Evolutionary conservation across 2,797 vertebrate species (phyloP).

Genomic region (Coregonus sp.): DNA sequence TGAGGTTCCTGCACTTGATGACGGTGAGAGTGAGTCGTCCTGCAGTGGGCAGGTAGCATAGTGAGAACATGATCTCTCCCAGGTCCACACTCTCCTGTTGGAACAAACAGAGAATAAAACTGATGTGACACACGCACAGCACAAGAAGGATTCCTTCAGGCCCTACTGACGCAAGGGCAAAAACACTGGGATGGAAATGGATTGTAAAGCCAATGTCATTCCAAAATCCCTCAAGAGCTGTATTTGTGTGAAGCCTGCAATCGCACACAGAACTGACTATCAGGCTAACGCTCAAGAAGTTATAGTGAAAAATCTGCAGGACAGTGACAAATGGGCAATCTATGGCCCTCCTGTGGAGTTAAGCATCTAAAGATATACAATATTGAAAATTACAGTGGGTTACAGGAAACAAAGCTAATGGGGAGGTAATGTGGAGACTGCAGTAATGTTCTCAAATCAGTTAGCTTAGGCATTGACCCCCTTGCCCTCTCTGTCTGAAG

Average conservation of each 20-base stretch:
- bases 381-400: constrained; percentile 38
- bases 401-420: not conserved
- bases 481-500: not conserved
- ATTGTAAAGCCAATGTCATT: not conserved
- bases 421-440: not conserved
- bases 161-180: not conserved
- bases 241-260: not conserved
- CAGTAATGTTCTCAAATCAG: constrained; percentile 21
- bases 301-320: not conserved
- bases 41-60: constrained; percentile 97
- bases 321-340: no score
- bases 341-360: constrained; percentile 8
- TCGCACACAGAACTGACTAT: not conserved
- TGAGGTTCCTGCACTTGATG: constrained; percentile 98
- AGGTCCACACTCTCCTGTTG: constrained; percentile 95
- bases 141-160: not conserved
- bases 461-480: not conserved
- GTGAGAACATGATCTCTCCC: constrained; percentile 99
- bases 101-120: constrained; percentile 16
- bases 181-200: not conserved
- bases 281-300: not conserved
- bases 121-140: not conserved
- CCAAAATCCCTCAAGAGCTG: not conserved
- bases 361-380: constrained; percentile 27
- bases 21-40: constrained; percentile 96